Conservation (phyloP, 2,888 invertebrate genomes). For the Empis livida region DNA sequence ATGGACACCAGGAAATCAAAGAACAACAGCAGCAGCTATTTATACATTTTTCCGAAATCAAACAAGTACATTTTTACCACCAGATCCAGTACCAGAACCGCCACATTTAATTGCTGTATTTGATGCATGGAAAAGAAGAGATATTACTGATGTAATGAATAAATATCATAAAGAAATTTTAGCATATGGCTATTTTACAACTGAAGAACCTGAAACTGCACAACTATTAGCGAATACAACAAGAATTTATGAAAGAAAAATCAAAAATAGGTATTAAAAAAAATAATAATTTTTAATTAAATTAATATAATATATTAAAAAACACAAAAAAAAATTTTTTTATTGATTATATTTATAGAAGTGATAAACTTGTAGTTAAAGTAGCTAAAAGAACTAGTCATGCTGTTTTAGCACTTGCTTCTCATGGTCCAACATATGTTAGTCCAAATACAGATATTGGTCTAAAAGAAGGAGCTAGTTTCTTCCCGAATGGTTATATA, state of each 20-base stretch:
- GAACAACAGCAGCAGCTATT: constrained; percentile 43
- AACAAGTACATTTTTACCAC: constrained; percentile 40
- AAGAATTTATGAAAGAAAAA: constrained; percentile 39
- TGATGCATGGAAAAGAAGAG: constrained; percentile 50
- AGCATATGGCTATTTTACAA: constrained; percentile 56
- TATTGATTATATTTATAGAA: constrained; percentile 38
- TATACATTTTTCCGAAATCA: constrained; percentile 40
- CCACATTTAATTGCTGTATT: constrained; percentile 55
- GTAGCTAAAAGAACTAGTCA: constrained; percentile 49
- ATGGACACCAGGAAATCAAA: constrained; percentile 42
- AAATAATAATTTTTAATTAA: no score
- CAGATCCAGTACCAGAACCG: constrained; percentile 46
- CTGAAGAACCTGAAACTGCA: constrained; percentile 44
- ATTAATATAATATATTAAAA: not conserved
- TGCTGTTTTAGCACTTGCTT: constrained; percentile 47
- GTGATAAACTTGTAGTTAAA: constrained; percentile 56
- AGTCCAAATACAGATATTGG: constrained; percentile 54
- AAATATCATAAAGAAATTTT: constrained; percentile 42
- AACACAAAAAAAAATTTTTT: not conserved
- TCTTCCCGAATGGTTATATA: no score
- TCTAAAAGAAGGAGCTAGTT: constrained; percentile 45
- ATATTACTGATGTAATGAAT: constrained; percentile 41
- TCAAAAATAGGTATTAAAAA: constrained; percentile 21
- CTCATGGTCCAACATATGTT: constrained; percentile 53
- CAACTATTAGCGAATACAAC: constrained; percentile 48